Percentiles rank a stretch among this genome's conserved stretches.
phyloP scores from a whole-genome alignment of 1,140 invertebrate species.

The Aphaenogaster rudis region DNA sequence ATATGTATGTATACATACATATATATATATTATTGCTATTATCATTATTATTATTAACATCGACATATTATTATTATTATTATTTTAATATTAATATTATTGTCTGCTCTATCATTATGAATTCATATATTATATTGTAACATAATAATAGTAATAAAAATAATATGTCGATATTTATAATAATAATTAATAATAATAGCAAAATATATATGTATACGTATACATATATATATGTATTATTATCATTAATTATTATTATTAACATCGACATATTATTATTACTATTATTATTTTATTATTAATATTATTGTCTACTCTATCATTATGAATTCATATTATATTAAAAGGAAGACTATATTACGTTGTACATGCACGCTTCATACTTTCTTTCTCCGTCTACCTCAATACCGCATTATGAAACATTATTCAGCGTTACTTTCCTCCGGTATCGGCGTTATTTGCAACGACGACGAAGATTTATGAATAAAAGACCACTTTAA shows the following conservation, averaged over 20 bases:
- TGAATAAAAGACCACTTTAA: slow-evolving; percentile 61
- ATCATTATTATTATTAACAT: slow-evolving; percentile 69
- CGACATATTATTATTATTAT: slow-evolving; percentile 66
- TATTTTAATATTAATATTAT: slow-evolving; percentile 17
- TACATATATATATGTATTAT: slow-evolving; percentile 76
- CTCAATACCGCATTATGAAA: slow-evolving; percentile 51
- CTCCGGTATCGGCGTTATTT: slow-evolving; percentile 40
- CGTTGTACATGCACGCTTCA: slow-evolving; percentile 80
- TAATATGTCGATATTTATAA: slow-evolving; percentile 60
- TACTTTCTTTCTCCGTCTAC: slow-evolving; percentile 62
- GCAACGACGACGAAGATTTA: slow-evolving; percentile 34
- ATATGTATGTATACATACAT: slow-evolving; percentile 83
- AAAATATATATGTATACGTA: background rate
- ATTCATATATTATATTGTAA: slow-evolving; percentile 28
- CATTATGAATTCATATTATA: slow-evolving; percentile 85
- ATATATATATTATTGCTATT: slow-evolving; percentile 76
- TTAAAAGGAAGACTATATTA: slow-evolving; percentile 86
- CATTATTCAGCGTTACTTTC: slow-evolving; percentile 52
- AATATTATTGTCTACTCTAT: slow-evolving; percentile 86
- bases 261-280: slow-evolving; percentile 76
- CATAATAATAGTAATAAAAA: background rate
- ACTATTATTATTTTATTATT: slow-evolving; percentile 79
- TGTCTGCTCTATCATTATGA: background rate
- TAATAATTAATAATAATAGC: slow-evolving; percentile 71
- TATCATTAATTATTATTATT: slow-evolving; percentile 77